Conservation (phyloP, 2,797 vertebrate species). For the Channa striata region DNA sequence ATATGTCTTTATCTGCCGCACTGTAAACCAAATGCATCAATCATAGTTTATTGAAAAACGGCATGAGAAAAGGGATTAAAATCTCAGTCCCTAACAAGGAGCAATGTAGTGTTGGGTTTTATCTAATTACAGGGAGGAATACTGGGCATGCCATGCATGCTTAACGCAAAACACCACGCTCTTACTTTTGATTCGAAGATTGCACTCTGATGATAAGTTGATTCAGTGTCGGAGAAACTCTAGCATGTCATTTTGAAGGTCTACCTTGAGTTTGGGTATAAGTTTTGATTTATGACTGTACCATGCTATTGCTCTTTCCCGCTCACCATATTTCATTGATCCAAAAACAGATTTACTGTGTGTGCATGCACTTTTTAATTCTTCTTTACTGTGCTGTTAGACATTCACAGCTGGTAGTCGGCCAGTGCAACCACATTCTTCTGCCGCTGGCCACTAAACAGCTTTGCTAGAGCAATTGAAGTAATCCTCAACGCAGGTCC, state of each 20-base stretch:
- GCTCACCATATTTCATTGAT: conserved; percentile 31
- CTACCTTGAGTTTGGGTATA: conserved; percentile 37
- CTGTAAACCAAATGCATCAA: conserved; percentile 31
- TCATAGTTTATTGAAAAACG: conserved; percentile 23
- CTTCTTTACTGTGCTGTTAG: conserved; percentile 46
- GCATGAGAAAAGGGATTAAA: conserved; percentile 28
- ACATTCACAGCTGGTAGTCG: conserved; percentile 37
- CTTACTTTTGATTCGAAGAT: conserved; percentile 52
- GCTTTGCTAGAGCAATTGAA: conserved; percentile 46
- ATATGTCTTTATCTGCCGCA: conserved; percentile 50
- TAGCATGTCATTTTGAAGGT: conserved; percentile 43
- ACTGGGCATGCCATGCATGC: conserved; percentile 39
- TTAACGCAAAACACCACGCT: conserved; percentile 41
- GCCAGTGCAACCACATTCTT: conserved; percentile 48
- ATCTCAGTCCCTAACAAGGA: conserved; percentile 37
- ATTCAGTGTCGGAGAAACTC: conserved; percentile 32
- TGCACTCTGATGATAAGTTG: conserved; percentile 39
- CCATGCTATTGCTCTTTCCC: conserved; percentile 12
- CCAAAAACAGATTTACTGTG: conserved; percentile 40
- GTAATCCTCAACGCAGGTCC: conserved; percentile 54
- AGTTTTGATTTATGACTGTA: conserved; percentile 48
- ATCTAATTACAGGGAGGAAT: conserved; percentile 52
- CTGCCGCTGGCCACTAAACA: conserved; percentile 52
- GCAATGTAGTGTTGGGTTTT: conserved; percentile 34
- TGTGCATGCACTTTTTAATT: conserved; percentile 48